Evolutionary conservation across 2,888 invertebrate species (phyloP), one percentile per base, ranked within the genome.

Genomic region (Achlya flavicornis): DNA sequence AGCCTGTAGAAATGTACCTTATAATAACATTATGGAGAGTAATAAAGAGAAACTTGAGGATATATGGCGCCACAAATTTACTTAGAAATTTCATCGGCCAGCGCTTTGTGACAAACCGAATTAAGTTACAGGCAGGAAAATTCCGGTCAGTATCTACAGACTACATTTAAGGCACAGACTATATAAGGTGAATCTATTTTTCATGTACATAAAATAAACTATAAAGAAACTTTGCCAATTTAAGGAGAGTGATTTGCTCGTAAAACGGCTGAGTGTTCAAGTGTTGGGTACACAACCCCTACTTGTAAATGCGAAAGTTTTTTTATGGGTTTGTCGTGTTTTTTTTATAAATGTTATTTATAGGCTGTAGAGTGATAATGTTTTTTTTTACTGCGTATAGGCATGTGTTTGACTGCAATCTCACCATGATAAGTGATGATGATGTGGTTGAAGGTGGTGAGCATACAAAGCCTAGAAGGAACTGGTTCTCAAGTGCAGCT

Each of bases 21-120:
- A 5, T 41, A 12, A 41, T 16, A 43, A 26, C 38, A 19, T 35
- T 58, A 35, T 26, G 19, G 19, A 19, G 43, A 43, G 19, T 43
- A 60, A 60, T 60, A 19, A 41, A 43, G 11, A 12, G 58, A 35
- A 59, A 35, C 35, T 38, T 35, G 58, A 35, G 58, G 58, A 38
- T 26, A 26, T 19, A 26, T 12, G 43, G 60, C 41, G 19, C 26
- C 60, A 41, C 60, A 60, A 60, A 60, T 60, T 60, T 38, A 60
- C 41, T 60, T 43, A 43, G 60, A 33, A 41, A 19, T 60, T 60
- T 43, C 38, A 60, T 19, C 41, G 41, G 26, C 43, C 41, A 38
- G 16, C 38, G 48, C 19, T 59, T 59, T 59, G 59, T 41, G 59
- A 26, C 60, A 12, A 41, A 26, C 60, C 26, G 26, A 60, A 60